Evolutionary conservation across 2,797 vertebrate species (phyloP), one percentile per base, ranked within the genome.

Genomic region (Micropoecilia bifurca): DNA sequence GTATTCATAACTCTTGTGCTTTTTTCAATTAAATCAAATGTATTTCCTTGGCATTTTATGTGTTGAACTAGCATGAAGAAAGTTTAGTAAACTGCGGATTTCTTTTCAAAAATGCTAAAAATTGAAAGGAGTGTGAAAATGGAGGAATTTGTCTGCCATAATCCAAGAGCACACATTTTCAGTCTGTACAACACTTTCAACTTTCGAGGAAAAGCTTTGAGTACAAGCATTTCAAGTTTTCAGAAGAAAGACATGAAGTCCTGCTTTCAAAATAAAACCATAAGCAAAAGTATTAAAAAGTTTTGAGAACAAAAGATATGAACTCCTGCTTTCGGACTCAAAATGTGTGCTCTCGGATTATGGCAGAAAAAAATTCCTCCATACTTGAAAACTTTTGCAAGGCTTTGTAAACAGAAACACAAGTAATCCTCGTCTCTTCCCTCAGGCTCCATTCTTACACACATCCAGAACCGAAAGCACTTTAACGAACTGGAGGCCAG

Each of bases 401-500:
- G 41, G 41, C 3, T 1, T 14, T 46, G 25, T 46, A 69, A 43
- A 69, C 39, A 6, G 36, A 69, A 22, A 41, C 50, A 0, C 33
- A 50, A 68, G 53, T 13, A 30, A 61, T 30, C n/a, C 16, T 45
- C 0, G 2, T 71, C 5, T 45, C 18, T 76, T 46, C 66, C 76
- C 57, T 22, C 89, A 99, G 98, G 98, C 61, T 97, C 98, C 45
- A 98, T 99, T 90, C 94, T 99, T 77, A 95, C 97, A 73, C 98
- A 99, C 77, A 99, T 99, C 88, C 98, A 99, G 82, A 97, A 96
- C 91, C 93, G 92, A 87, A 99, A 97, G 90, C 96, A 99, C 89
- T 99, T 99, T 94, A 96, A 98, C 81, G 98, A 99, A 86, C 91
- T 96, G 89, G 98, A 99, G 92, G 98, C 98, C 89, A 99, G 98